Evolutionary conservation across 2,113 vertebrate species (phyloP).

Genomic region (Chinchilla lanigera): DNA sequence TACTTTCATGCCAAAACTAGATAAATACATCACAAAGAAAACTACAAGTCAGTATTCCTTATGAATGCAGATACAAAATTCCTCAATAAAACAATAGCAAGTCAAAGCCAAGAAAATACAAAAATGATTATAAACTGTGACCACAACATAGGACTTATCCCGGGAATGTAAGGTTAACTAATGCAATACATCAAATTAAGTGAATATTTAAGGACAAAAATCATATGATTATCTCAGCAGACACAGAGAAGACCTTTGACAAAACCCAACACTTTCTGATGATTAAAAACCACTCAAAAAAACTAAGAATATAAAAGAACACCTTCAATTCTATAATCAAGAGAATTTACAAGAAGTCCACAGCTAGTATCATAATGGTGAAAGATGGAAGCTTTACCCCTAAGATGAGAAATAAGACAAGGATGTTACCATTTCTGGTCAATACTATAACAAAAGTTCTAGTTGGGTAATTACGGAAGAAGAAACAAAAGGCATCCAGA

Average conservation of each 20-base stretch:
- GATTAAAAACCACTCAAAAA: not conserved
- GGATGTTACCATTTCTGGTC: not conserved
- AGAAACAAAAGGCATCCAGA: not conserved
- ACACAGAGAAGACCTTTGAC: not conserved
- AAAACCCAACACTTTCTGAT: not conserved
- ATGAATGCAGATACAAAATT: not conserved
- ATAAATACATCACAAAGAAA: slow-evolving; percentile 9
- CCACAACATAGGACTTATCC: not conserved
- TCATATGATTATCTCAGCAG: not conserved
- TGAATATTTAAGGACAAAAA: not conserved
- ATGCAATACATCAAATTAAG: not conserved
- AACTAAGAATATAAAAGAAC: not conserved
- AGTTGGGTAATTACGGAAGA: not conserved
- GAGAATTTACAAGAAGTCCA: not conserved
- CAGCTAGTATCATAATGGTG: not conserved
- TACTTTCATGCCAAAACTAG: slow-evolving; percentile 10
- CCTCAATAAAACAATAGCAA: not conserved
- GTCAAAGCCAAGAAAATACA: not conserved
- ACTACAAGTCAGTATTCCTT: not conserved
- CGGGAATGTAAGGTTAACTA: slow-evolving; percentile 23
- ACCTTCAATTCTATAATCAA: not conserved
- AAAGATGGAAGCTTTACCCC: not conserved
- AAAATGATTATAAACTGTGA: not conserved
- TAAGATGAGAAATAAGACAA: not conserved
- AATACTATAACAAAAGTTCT: not conserved